phyloP scores from a whole-genome alignment of 2,888 invertebrate species.

The Pachymerium ferrugineum region DNA sequence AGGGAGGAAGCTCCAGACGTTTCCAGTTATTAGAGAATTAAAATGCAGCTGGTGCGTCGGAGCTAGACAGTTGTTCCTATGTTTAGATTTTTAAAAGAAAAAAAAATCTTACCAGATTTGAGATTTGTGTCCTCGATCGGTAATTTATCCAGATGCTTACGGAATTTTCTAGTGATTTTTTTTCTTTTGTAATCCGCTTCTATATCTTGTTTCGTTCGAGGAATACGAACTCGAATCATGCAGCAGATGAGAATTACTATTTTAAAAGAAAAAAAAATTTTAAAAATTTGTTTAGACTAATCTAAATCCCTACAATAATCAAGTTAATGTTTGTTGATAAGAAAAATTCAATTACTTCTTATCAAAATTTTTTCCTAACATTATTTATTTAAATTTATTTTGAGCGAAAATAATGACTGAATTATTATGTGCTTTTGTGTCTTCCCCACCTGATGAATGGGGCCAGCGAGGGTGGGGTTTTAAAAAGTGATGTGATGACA shows the following conservation, averaged over 20 bases:
- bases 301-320: neutral
- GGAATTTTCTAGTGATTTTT: conserved; percentile 74
- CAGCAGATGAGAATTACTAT: conserved; percentile 81
- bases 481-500: conserved; percentile 14
- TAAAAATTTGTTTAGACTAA: neutral
- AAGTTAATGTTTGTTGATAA: neutral
- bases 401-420: neutral
- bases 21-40: too few relatives aligned
- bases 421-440: neutral
- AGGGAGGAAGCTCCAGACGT: too few relatives aligned
- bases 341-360: neutral
- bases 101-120: conserved; percentile 61
- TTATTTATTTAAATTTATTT: neutral
- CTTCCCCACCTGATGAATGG: conserved; percentile 21
- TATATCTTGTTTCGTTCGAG: conserved; percentile 90
- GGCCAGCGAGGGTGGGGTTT: conserved; percentile 18
- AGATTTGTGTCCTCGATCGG: conserved; percentile 78
- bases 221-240: conserved; percentile 83
- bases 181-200: conserved; percentile 85
- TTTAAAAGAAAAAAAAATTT: conserved; percentile 39
- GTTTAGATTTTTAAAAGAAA: too few relatives aligned
- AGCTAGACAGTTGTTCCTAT: too few relatives aligned
- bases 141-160: conserved; percentile 71
- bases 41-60: too few relatives aligned
- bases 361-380: neutral